These are phyloP conservation scores for Bungarus multicinctus DNA, from an alignment of 2,113 vertebrate genomes.

Conservation along the genomic window DNA sequence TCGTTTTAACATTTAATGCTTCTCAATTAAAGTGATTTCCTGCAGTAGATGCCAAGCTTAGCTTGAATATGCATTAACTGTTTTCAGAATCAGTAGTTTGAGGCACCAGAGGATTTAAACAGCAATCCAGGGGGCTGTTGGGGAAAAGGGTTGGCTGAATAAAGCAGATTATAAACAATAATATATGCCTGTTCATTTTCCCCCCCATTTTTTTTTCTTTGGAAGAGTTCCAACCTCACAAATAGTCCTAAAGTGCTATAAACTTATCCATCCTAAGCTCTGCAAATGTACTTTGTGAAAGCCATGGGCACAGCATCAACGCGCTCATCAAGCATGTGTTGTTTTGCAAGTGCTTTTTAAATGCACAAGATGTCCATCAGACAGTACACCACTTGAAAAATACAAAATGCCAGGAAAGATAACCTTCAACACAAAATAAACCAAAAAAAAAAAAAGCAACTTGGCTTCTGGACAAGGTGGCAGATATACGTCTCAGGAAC, in stretches of 20 bases:
- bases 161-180: slow-evolving; percentile 92
- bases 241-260: slow-evolving; percentile 77
- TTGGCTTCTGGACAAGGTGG: slow-evolving; percentile 1
- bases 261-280: slow-evolving; percentile 67
- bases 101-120: slow-evolving; percentile 84
- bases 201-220: slow-evolving; percentile 36
- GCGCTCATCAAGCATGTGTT: not conserved
- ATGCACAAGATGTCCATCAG: slow-evolving; percentile 55
- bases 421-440: slow-evolving; percentile 29
- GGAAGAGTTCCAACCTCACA: slow-evolving; percentile 73
- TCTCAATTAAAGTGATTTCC: slow-evolving; percentile 85
- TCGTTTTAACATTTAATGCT: slow-evolving; percentile 84
- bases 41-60: slow-evolving; percentile 78
- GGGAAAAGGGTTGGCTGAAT: slow-evolving; percentile 76
- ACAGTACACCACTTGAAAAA: slow-evolving; percentile 48
- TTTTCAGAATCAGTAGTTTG: slow-evolving; percentile 83
- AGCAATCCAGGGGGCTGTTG: slow-evolving; percentile 76
- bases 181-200: slow-evolving; percentile 72
- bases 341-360: slow-evolving; percentile 58
- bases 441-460: slow-evolving; percentile 36
- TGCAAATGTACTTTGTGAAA: slow-evolving; percentile 57
- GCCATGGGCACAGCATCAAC: not conserved
- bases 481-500: not conserved
- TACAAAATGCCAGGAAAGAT: slow-evolving; percentile 45
- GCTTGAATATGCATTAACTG: slow-evolving; percentile 75